Evolutionary conservation across 2,113 vertebrate species (phyloP), one percentile per base, ranked within the genome.

Genomic region (Protomyctophum bolini): DNA sequence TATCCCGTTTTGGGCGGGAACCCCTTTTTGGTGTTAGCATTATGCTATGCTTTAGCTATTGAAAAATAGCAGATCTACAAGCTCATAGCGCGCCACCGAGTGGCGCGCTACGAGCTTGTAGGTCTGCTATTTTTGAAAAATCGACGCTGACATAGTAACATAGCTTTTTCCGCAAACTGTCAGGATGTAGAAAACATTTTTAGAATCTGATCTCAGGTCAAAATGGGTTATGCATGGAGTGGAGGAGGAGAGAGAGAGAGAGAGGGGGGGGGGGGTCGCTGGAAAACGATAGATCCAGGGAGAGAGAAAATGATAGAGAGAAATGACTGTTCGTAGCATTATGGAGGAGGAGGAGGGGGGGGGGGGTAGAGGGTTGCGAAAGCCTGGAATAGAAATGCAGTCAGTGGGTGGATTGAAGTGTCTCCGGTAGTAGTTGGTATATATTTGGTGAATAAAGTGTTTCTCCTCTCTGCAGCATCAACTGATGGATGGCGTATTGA

Each of bases 221-320:
- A n/a, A n/a, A n/a, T n/a, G n/a, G n/a, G n/a, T n/a, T 66, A 72
- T 48, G 51, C 21, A 21, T 21, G 58, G 58, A 64, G 63, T 14
- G 41, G 58, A 33, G n/a, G 21, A 58, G 66, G 33, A 60, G n/a
- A 73, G 21, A 21, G 51, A 54, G 65, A 1, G 6, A 63, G 29
- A 14, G 12, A 14, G 7, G 47, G 48, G 70, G 12, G 21, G 21
- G 21, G 21, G 21, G 21, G 21, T 2, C 21, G 21, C 21, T 21
- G 21, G 21, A 21, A 21, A 21, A 21, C 7, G 47, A 8, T 10
- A 59, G 11, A 29, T 33, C 55, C n/a, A 83, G 11, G 70, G 51
- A 56, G 14, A 58, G 2, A 21, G 15, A 47, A 52, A 56, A 56
- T 15, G 49, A 61, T 8, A 9, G 2, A 51, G 15, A 28, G 74